A percentile compares a stretch with the other conserved stretches of the same genome.
These are phyloP conservation scores for Cherax quadricarinatus DNA, from an alignment of 1,140 invertebrate species.

Conservation along the genomic window DNA sequence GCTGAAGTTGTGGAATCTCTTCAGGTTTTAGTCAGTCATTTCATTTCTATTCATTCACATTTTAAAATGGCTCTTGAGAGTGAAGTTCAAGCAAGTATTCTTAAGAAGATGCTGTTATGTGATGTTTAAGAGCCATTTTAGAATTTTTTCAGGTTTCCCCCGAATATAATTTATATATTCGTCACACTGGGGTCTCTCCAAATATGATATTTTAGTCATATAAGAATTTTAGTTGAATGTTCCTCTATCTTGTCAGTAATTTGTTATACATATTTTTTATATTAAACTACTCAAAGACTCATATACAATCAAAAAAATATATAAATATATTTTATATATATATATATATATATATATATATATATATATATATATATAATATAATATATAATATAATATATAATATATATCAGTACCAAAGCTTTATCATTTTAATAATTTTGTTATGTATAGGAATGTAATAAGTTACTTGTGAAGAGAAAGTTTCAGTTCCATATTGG, in stretches of 20 bases:
- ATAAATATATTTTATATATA: constrained; percentile 28
- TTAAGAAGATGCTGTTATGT: not conserved
- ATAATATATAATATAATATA: no score
- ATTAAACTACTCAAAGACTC: not conserved
- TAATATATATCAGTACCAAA: constrained; percentile 50
- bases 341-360: constrained; percentile 23
- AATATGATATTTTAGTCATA: constrained; percentile 31
- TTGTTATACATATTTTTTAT: constrained; percentile 24
- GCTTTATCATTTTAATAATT: constrained; percentile 50
- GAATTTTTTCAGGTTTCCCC: not conserved
- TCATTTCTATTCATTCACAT: not conserved
- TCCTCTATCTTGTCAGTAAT: constrained; percentile 39
- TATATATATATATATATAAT: constrained; percentile 31
- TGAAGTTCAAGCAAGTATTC: not conserved
- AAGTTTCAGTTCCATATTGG: constrained; percentile 59
- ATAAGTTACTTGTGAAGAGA: constrained; percentile 20
- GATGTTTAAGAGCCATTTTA: constrained; percentile 20
- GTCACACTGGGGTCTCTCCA: not conserved
- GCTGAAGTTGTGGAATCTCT: constrained; percentile 46
- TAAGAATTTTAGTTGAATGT: constrained; percentile 19
- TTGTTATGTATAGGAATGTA: constrained; percentile 53
- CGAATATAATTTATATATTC: not conserved
- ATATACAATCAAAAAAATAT: constrained; percentile 9
- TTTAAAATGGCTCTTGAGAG: not conserved
- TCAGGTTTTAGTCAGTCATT: not conserved